Percentiles rank a stretch among this genome's conserved stretches.
These are phyloP conservation scores for Oxyruncus cristatus DNA, from an alignment of 2,113 vertebrate genomes.

Conservation along the genomic window DNA sequence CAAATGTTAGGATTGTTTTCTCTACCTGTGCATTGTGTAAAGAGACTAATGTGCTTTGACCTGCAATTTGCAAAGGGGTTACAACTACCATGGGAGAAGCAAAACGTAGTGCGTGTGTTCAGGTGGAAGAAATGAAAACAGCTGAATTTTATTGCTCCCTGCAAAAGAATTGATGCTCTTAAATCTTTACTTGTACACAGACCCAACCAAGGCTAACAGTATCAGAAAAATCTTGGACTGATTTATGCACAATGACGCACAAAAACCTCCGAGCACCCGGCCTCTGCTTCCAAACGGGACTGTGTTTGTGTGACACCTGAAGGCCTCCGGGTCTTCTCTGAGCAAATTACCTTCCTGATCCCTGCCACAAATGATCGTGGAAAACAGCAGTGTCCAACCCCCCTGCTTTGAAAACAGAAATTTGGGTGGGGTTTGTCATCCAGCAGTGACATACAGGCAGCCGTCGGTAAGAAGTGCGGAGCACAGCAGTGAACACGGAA, in stretches of 20 bases:
- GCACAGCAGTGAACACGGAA: rapidly evolving
- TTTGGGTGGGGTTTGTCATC: neutral
- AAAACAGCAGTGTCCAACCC: neutral
- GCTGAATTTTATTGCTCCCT: neutral
- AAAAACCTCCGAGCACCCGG: neutral
- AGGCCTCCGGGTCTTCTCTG: neutral
- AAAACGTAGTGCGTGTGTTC: neutral
- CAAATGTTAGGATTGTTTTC: constrained; percentile 60
- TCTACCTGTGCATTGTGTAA: constrained; percentile 63
- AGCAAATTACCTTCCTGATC: neutral
- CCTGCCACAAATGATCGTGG: rapidly evolving
- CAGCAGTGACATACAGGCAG: rapidly evolving
- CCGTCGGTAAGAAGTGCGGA: neutral
- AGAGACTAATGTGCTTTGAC: constrained; percentile 63
- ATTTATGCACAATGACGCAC: neutral
- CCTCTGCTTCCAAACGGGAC: neutral
- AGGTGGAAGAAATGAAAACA: constrained; percentile 38
- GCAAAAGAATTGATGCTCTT: neutral
- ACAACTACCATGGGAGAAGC: constrained; percentile 54
- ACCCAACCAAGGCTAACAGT: neutral
- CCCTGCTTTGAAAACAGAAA: neutral
- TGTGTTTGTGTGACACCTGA: rapidly evolving
- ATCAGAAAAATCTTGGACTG: neutral
- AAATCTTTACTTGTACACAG: neutral
- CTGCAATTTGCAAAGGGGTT: constrained; percentile 66